A percentile compares a stretch with the other conserved stretches of the same genome.
Evolutionary conservation across 1,140 invertebrate genomes (phyloP).

Genomic region (Coelopa frigida): DNA sequence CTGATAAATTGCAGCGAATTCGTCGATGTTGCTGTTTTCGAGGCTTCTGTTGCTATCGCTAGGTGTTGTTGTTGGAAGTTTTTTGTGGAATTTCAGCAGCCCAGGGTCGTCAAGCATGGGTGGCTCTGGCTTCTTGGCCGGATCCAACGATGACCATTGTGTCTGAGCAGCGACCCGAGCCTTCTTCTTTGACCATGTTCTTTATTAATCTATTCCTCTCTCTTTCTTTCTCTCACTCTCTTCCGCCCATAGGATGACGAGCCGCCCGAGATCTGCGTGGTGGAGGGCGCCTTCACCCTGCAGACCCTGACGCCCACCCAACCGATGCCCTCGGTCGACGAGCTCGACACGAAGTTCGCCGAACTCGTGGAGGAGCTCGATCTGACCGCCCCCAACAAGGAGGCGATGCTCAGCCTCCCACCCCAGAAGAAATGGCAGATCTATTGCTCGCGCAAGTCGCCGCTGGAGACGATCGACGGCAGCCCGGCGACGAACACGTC

Average conservation of each 20-base stretch:
- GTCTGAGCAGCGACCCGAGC: no score
- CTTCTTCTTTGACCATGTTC: no score
- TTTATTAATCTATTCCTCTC: no score
- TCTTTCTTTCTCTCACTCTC: no score
- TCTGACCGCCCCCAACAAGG: slow-evolving; percentile 84
- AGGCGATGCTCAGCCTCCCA: slow-evolving; percentile 84
- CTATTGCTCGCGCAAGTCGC: slow-evolving; percentile 84
- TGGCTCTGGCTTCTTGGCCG: no score
- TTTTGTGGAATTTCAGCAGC: no score
- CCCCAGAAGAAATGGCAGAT: slow-evolving; percentile 97
- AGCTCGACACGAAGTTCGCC: slow-evolving; percentile 87
- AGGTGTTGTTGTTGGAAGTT: no score
- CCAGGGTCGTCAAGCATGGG: no score
- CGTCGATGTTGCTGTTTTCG: no score
- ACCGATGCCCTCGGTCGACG: slow-evolving; percentile 87
- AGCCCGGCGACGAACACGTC: slow-evolving; percentile 50
- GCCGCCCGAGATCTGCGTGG: slow-evolving; percentile 84
- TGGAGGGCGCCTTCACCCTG: slow-evolving; percentile 75
- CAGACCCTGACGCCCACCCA: slow-evolving; percentile 79
- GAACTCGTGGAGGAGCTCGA: slow-evolving; percentile 93
- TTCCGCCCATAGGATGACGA: slow-evolving; percentile 81
- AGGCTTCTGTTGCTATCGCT: no score
- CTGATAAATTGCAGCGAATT: no score
- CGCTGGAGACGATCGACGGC: slow-evolving; percentile 49
- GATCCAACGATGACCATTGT: no score